A percentile compares a stretch with the other conserved stretches of the same genome.
These are phyloP conservation scores for Porites lobata DNA, from an alignment of 92 coral and sea anemone genomes.

Conservation along the genomic window DNA sequence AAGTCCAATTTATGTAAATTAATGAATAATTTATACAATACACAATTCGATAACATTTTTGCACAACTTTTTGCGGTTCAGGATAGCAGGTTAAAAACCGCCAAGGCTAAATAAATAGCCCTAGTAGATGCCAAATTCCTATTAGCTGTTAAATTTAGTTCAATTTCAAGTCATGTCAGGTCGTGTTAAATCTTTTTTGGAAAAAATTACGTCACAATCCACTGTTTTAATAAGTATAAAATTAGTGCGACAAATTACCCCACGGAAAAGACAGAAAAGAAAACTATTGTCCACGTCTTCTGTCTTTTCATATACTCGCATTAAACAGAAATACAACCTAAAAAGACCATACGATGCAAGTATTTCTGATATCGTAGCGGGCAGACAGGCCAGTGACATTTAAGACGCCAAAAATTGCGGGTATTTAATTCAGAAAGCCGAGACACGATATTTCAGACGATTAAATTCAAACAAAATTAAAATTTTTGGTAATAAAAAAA, in stretches of 20 bases:
- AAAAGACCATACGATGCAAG: too few relatives aligned
- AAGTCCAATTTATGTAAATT: conserved; percentile 66
- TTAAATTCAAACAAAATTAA: too few relatives aligned
- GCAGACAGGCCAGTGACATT: too few relatives aligned
- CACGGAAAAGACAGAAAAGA: not conserved
- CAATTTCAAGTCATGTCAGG: not conserved
- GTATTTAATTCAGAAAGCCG: too few relatives aligned
- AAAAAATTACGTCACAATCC: conserved; percentile 36
- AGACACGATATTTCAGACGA: too few relatives aligned
- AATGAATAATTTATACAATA: conserved; percentile 39
- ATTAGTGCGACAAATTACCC: not conserved
- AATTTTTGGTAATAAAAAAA: too few relatives aligned
- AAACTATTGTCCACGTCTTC: too few relatives aligned
- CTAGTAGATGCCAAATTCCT: not conserved
- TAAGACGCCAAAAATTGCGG: too few relatives aligned
- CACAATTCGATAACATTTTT: conserved; percentile 17
- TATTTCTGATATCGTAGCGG: too few relatives aligned
- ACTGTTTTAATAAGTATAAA: not conserved
- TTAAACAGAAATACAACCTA: too few relatives aligned
- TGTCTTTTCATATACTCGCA: too few relatives aligned
- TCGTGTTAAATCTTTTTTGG: not conserved
- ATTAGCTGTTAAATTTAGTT: not conserved
- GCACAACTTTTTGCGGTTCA: conserved; percentile 44
- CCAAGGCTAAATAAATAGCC: not conserved
- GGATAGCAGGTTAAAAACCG: conserved; percentile 28